Evolutionary conservation across 2,888 invertebrate genomes (phyloP), one percentile per base, ranked within the genome.

Genomic region (Petrolisthes manimaculis): DNA sequence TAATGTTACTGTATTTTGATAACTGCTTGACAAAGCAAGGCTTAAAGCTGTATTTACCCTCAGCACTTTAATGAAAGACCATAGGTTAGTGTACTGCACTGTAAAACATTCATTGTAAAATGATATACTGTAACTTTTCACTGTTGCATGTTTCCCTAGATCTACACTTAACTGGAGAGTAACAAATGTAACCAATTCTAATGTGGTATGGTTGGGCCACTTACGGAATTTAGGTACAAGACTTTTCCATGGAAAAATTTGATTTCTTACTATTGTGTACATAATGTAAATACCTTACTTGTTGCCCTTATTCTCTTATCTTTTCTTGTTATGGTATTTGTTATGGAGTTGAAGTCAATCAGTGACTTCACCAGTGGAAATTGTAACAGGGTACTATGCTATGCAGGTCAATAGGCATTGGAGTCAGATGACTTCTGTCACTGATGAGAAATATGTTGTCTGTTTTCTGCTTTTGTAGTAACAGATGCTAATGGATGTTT

Each of bases 271-370:
- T n/a, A 67, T 67, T 67, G 12, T 77, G 53, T 77, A 77, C n/a
- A 77, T 77, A 77, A 51, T 77, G 53, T 53, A 77, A 37, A 77
- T 77, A 77, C 14, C 8, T 53, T 77, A 77, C 24, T 51, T 71
- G 71, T 71, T 71, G 71, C n/a, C 21, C 71, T 71, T 71, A 5
- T 71, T 71, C 71, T 71, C 21, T 21, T 8, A n/a, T 14, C 21
- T 14, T 71, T 8, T 71, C 3, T 61, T 61, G 18, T 71, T 71
- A 71, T 21, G 21, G 21, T 18, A 71, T 71, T 71, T 71, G 71
- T 71, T 71, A 71, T 71, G 14, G 14, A 14, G 21, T n/a, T 1
- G 14, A 71, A 18, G 14, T n/a, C 71, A 37, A n/a, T 71, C 71
- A n/a, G 71, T 71, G 71, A 71, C 21, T 71, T 71, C 14, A 71